These are phyloP conservation scores for Telmatochromis sp. DNA, from an alignment of 2,113 vertebrate genomes.

Conservation along the genomic window DNA sequence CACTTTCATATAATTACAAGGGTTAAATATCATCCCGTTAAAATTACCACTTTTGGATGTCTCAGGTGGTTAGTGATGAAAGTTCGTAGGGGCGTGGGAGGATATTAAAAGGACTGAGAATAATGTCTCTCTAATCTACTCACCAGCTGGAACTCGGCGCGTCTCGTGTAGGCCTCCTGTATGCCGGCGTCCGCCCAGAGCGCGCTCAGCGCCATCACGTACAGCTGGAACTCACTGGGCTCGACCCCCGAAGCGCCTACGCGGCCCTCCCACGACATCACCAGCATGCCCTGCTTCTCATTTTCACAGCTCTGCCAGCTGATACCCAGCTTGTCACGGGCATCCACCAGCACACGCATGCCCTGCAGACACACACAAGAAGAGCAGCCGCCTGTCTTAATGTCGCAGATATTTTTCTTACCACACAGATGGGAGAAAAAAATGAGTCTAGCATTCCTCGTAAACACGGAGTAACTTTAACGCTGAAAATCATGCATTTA, in stretches of 20 bases:
- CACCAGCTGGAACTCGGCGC: constrained; percentile 95
- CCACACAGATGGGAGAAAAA: background rate
- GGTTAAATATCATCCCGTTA: background rate
- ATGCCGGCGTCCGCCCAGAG: constrained; percentile 89
- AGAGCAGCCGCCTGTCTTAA: background rate
- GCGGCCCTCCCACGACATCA: constrained; percentile 93
- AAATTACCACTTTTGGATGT: background rate
- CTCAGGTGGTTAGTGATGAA: background rate
- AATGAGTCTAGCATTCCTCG: background rate
- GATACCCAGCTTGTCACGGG: constrained; percentile 92
- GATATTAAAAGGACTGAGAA: background rate
- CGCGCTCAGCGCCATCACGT: constrained; percentile 80
- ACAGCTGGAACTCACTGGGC: constrained; percentile 90
- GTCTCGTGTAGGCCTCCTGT: constrained; percentile 83
- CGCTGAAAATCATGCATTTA: background rate
- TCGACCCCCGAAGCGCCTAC: constrained; percentile 81
- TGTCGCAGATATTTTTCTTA: background rate
- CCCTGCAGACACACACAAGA: constrained; percentile 69
- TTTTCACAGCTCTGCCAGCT: constrained; percentile 91
- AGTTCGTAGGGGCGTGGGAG: background rate
- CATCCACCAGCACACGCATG: constrained; percentile 89
- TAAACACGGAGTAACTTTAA: constrained; percentile 5
- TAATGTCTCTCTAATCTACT: constrained; percentile 53
- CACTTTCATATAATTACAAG: background rate
- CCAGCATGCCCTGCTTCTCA: constrained; percentile 93